These are phyloP conservation scores for Thryonomys swinderianus DNA, from an alignment of 2,113 vertebrate species.

Conservation along the genomic window DNA sequence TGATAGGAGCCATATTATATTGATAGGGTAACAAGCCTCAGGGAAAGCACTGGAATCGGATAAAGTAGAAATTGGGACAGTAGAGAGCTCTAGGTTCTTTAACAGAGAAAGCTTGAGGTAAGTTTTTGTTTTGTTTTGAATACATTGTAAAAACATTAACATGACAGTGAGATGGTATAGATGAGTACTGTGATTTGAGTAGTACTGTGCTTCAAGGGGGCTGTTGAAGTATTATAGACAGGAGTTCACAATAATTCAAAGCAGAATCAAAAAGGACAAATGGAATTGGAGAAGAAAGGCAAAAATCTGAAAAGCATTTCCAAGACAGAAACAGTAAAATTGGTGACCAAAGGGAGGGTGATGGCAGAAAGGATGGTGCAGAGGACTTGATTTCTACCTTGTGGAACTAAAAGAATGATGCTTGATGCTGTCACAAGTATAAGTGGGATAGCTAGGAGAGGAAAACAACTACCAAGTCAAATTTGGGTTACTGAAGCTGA, in stretches of 20 bases:
- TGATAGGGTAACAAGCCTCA: background rate
- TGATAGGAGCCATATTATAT: background rate
- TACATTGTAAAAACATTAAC: constrained; percentile 40
- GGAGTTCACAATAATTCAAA: constrained; percentile 33
- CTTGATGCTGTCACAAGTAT: background rate
- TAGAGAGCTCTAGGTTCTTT: constrained; percentile 34
- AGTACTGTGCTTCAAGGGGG: background rate
- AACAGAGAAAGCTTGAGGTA: background rate
- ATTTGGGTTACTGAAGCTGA: constrained; percentile 37
- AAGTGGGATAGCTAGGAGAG: background rate
- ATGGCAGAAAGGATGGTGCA: constrained; percentile 36
- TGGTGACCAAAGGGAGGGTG: background rate
- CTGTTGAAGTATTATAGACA: background rate
- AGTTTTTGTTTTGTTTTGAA: constrained; percentile 29
- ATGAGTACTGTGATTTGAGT: background rate
- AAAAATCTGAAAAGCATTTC: constrained; percentile 47
- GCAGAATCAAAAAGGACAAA: constrained; percentile 23
- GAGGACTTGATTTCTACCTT: constrained; percentile 45
- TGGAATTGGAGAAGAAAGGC: constrained; percentile 43
- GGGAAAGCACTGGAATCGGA: background rate
- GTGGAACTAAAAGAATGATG: background rate
- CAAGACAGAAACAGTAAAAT: constrained; percentile 39
- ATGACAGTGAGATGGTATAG: background rate
- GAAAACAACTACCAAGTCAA: background rate
- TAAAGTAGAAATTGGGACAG: background rate